Base-by-base conservation (phyloP, 1,140 invertebrate genomes). In the Drosophila malerkotliana region DNA sequence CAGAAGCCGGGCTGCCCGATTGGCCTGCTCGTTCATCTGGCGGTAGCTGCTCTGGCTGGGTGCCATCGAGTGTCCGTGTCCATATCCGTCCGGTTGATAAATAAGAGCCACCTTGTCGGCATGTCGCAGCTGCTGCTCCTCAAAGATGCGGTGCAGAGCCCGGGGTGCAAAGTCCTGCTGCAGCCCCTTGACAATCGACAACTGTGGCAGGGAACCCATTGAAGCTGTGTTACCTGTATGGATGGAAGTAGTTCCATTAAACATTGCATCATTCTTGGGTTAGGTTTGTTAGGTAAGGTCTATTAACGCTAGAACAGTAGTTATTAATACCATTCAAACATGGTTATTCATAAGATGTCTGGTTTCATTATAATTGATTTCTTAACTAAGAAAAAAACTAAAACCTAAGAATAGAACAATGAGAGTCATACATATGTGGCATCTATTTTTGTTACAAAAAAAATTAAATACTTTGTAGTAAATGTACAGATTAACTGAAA, bases 151-250 rank as follows among this genome's bases (percentile, higher is more conserved):
- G 52, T 94, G 92, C 15, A 95, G 90, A 12, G 92, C 90, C 62
- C 92, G 84, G 21, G 92, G 72, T 41, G 91, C 84, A 18, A 92
- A 66, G 26, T 77, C 77, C n/a, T 90, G 68, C 44, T 93, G 79
- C 69, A 91, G 90, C 1, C 95, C 95, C 69, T 93, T 94, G 15
- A 95, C 90, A 48, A 95, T 93, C 6, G 95, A 95, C 49, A 94
- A 92, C 57, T 94, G 93, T 60, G 94, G 94, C 60, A 95, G 85
- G 0, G 94, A 95, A 62, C 95, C 95, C 95, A 95, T 95, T 51
- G 15, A 32, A 39, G 3, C 6, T 55, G 7, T 45, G 30, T 53
- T 26, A 18, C 2, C 45, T 69, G 32, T 28, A 12, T 9, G 9
- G 30, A 37, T 7, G 44, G 15, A 53, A 34, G 2, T 12, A 34